Conservation (phyloP, 1,140 invertebrate genomes). For the Solenopsis invicta region DNA sequence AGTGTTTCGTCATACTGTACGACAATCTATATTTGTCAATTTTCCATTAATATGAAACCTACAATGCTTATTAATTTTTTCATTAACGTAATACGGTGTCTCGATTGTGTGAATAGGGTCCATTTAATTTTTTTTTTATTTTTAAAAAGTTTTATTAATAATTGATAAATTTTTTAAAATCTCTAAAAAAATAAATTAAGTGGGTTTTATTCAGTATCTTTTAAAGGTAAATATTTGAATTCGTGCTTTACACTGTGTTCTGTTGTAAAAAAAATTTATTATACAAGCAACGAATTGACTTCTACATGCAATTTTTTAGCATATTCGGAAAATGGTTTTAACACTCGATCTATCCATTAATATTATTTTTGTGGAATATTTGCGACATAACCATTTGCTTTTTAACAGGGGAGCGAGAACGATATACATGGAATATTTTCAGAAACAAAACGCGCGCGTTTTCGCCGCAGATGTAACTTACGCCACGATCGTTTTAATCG, state of each 20-base stretch:
- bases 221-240: background rate
- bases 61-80: slow-evolving; percentile 8
- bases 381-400: background rate
- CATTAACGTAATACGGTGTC: background rate
- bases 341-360: background rate
- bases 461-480: slow-evolving; percentile 29
- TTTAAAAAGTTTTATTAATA: too few relatives aligned
- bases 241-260: background rate
- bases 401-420: background rate
- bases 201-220: background rate
- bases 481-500: slow-evolving; percentile 52
- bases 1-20: background rate
- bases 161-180: too few relatives aligned
- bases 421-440: slow-evolving; percentile 22
- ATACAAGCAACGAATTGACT: background rate
- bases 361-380: slow-evolving; percentile 1
- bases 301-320: background rate
- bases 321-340: background rate
- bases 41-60: background rate
- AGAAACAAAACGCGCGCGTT: slow-evolving; percentile 23
- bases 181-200: too few relatives aligned
- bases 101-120: too few relatives aligned
- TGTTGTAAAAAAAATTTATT: slow-evolving; percentile 4
- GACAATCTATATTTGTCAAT: background rate
- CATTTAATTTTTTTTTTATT: too few relatives aligned